Base-by-base conservation (phyloP, 2,888 invertebrate genomes). In the Lasioglossum zephyrum region DNA sequence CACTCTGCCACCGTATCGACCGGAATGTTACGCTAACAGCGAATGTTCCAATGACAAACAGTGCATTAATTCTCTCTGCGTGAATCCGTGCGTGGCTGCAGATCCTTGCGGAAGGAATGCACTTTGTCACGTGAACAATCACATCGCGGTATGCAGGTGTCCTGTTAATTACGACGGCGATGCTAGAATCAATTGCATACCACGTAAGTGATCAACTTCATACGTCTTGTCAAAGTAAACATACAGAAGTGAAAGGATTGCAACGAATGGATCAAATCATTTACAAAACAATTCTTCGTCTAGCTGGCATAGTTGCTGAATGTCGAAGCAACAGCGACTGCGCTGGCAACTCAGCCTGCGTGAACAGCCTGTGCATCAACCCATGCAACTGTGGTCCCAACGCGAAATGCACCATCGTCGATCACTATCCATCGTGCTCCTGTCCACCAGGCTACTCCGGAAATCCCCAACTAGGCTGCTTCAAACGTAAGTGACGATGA, bases 331-430 rank as follows among this genome's bases (percentile, higher is more conserved):
- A 97, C 94, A 96, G 97, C 11, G 98, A 98, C 88, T 99, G 98
- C 94, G 97, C 98, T 8, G 95, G 97, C 82, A 97, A 97, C 53
- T 97, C 98, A 95, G 97, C 98, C 1, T 99, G 98, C 93, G 96
- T 98, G 78, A 98, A 98, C 92, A 96, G 96, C 57, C 96, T 96
- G 36, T 98, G 98, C 93, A 96, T 97, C 16, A 97, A 97, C 93
- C 98, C 98, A 1, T 98, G 98, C 93, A 97, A 97, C 92, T 98
- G 98, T 92, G 98, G 98, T 74, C 96, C 96, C 2, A 97, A 98
- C 93, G 97, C 98, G 8, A 97, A 98, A 90, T 99, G 99, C 94
- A 96, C 96, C 84, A 98, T 98, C 18, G 96, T 96, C 78, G 97
- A 98, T 94, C 98, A 99, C 94, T 98, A 98, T 95, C 98, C 98